Conservation (phyloP, 2,888 invertebrate genomes). For the Nymphalis polychloros region DNA sequence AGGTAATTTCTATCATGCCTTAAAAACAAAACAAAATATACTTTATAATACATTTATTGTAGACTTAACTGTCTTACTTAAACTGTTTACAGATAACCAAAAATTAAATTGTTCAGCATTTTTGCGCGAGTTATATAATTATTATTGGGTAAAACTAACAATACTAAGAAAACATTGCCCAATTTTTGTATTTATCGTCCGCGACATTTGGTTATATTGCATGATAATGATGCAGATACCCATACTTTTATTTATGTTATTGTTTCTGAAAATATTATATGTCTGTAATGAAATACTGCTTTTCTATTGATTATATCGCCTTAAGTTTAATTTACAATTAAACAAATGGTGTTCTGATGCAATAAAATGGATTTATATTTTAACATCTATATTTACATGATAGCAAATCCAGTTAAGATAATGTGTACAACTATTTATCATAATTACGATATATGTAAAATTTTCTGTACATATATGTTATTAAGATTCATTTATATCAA, state of each 20-base stretch:
- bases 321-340: constrained; percentile 31
- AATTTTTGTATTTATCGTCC: constrained; percentile 28
- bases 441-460: constrained; percentile 48
- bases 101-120: background rate
- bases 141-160: constrained; percentile 17
- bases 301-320: constrained; percentile 40
- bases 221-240: constrained; percentile 14
- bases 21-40: constrained; percentile 15
- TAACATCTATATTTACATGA: constrained; percentile 58
- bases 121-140: constrained; percentile 9
- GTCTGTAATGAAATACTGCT: constrained; percentile 42
- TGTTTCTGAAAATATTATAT: constrained; percentile 16
- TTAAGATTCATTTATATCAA: constrained; percentile 39
- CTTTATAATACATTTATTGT: constrained; percentile 29
- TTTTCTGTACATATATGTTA: constrained; percentile 52
- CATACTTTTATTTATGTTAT: constrained; percentile 18
- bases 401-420: constrained; percentile 36
- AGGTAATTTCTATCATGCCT: constrained; percentile 19
- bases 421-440: constrained; percentile 44
- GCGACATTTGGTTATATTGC: constrained; percentile 30
- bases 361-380: constrained; percentile 29
- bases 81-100: constrained; percentile 9
- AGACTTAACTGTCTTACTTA: constrained; percentile 26
- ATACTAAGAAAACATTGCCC: constrained; percentile 29
- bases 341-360: constrained; percentile 50